These are phyloP conservation scores for Heliconius ethilla DNA, from an alignment of 2,888 invertebrate species.

Conservation along the genomic window DNA sequence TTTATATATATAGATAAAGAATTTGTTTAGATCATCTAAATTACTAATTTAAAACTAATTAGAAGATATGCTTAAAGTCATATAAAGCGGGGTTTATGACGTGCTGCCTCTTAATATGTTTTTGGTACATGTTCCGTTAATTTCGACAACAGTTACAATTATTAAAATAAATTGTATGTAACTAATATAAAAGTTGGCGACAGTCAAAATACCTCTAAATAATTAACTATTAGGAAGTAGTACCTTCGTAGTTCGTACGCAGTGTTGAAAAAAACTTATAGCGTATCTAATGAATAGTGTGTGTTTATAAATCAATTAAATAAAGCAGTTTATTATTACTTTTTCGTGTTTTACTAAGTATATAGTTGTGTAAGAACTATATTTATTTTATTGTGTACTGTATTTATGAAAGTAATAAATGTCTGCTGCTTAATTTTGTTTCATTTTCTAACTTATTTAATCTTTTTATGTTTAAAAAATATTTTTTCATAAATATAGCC, in stretches of 20 bases:
- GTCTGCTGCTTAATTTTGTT: neutral
- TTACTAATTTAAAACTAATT: neutral
- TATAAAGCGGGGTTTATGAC: neutral
- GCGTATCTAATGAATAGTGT: neutral
- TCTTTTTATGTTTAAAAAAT: neutral
- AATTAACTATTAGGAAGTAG: neutral
- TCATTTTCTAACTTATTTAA: neutral
- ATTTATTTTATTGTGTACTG: conserved; percentile 11
- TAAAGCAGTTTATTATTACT: neutral
- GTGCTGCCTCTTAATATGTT: neutral
- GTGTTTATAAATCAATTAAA: neutral
- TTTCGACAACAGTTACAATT: neutral
- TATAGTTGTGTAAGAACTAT: neutral
- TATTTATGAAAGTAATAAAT: conserved; percentile 13
- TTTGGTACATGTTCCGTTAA: neutral
- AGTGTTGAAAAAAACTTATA: neutral
- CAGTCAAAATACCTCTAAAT: neutral
- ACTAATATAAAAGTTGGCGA: no score
- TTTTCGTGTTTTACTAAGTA: neutral
- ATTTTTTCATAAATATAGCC: neutral
- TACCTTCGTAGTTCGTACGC: neutral
- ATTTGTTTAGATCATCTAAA: neutral
- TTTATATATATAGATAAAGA: no score
- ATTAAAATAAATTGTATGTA: neutral
- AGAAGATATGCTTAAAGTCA: neutral